These are phyloP conservation scores for Anthophora plumipes DNA, from an alignment of 2,888 invertebrate species.

Conservation along the genomic window DNA sequence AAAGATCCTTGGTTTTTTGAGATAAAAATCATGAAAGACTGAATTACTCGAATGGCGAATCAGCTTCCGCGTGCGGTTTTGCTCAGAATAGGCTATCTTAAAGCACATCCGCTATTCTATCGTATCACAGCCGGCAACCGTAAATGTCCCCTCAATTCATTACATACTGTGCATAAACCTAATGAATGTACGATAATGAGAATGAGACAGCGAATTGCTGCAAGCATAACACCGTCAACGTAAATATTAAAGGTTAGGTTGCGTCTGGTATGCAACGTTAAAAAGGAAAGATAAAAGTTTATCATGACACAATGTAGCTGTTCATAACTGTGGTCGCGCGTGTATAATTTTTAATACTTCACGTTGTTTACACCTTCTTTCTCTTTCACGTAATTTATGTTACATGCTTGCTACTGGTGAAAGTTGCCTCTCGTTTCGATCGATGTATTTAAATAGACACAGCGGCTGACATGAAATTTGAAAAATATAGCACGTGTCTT, in stretches of 20 bases:
- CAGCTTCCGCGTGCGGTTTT: constrained; percentile 16
- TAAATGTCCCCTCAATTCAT: constrained; percentile 19
- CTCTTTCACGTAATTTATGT: not conserved
- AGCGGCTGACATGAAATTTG: too few relatives aligned
- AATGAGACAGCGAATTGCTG: not conserved
- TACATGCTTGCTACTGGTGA: not conserved
- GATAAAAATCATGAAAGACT: not conserved
- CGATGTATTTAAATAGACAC: not conserved
- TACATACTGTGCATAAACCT: not conserved
- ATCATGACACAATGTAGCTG: not conserved
- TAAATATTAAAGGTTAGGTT: constrained; percentile 7
- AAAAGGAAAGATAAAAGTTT: not conserved
- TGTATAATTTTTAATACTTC: not conserved
- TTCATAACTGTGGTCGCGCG: not conserved
- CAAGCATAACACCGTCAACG: not conserved
- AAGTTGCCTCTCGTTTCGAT: not conserved
- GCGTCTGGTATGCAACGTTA: not conserved
- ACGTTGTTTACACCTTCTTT: too few relatives aligned
- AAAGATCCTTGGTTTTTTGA: not conserved
- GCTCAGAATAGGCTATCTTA: constrained; percentile 1
- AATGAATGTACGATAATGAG: constrained; percentile 30
- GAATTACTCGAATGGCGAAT: not conserved
- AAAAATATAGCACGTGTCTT: too few relatives aligned
- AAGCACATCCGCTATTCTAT: constrained; percentile 54
- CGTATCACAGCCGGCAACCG: constrained; percentile 35